Base-by-base conservation (phyloP, 2,113 vertebrate genomes). In the Trochalopteron elliotii region DNA sequence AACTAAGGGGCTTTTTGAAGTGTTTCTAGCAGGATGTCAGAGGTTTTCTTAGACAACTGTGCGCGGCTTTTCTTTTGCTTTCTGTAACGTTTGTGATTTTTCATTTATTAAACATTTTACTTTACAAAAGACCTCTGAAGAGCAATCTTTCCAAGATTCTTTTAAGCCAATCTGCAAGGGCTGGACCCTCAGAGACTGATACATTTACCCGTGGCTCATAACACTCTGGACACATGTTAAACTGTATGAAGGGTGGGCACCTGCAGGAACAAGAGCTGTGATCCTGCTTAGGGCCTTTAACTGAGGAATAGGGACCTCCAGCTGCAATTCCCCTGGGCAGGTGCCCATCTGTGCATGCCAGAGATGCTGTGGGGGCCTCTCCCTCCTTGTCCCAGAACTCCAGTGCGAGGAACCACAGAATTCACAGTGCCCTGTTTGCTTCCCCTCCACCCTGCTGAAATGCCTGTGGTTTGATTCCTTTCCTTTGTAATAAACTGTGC, bases 401-500 rank as follows among this genome's bases (percentile, higher is more conserved):
- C 0, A 52, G 35, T 1, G 4, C 0, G 0, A 75, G 67, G 71
- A 56, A 23, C 10, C 64, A n/a, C 16, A 79, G 74, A 25, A 86
- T 77, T 27, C 68, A 39, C 3, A 1, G 24, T 18, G 8, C 71
- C 39, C 50, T 63, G 49, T 45, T 86, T 69, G 65, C 47, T 71
- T 71, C 14, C 28, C 25, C n/a, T 72, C 61, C 39, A 27, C 33
- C 25, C 75, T 39, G 42, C 69, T 75, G 12, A 92, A 81, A 81
- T 21, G 50, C 77, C 52, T 56, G 50, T 1, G 11, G 72, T 91
- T 91, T 91, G 68, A 35, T 64, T 87, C 75, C 33, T 83, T 76
- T 57, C 33, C 72, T 44, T 83, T 65, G 61, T 63, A 89, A 92
- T 72, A 95, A 97, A 79, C 81, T 44, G 77, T 95, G 94, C 94